Evolutionary conservation across 2,113 vertebrate species (phyloP), one percentile per base, ranked within the genome.

Genomic region (Phoxinus phoxinus): DNA sequence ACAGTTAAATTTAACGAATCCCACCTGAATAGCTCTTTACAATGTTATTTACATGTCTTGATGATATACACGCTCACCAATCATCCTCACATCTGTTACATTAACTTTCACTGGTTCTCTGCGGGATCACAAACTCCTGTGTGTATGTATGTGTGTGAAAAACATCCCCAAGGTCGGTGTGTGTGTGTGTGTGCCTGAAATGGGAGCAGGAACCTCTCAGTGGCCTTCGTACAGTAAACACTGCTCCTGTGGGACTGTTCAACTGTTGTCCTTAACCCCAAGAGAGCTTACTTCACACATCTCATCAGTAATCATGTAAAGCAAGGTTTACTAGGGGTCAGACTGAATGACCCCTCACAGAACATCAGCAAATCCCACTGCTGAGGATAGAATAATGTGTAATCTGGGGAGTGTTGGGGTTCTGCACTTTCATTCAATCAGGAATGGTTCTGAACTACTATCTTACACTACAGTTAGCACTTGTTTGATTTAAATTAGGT

Each of bases 141-240:
- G 80, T 69, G 82, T 85, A 15, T 58, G 17, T 84, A 30, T 81
- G 72, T 73, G 78, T 74, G 79, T 53, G 35, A 83, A 83, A 59
- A 78, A 83, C 86, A 89, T 78, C 77, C 77, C 84, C 89, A 89
- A 89, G 87, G 89, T 89, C 74, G 81, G n/a, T 58, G 77, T 65
- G 51, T 51, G 65, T 58, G 51, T 46, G 65, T 83, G 44, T 84
- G 65, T 75, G 80, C 61, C 53, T 73, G 48, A 84, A 84, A 87
- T 65, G 59, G 44, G 56, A 84, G 69, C 32, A 72, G 69, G 69
- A 79, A 35, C 41, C 83, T 89, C 65, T 81, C 74, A 19, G 23
- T 83, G 85, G 83, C 88, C 83, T 82, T 67, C 76, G 48, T 85
- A 73, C 87, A 77, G 85, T 88, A 84, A 86, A 86, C 86, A 74